Evolutionary conservation across 2,113 vertebrate species (phyloP).

Genomic region (Trichomycterus rosablanca): DNA sequence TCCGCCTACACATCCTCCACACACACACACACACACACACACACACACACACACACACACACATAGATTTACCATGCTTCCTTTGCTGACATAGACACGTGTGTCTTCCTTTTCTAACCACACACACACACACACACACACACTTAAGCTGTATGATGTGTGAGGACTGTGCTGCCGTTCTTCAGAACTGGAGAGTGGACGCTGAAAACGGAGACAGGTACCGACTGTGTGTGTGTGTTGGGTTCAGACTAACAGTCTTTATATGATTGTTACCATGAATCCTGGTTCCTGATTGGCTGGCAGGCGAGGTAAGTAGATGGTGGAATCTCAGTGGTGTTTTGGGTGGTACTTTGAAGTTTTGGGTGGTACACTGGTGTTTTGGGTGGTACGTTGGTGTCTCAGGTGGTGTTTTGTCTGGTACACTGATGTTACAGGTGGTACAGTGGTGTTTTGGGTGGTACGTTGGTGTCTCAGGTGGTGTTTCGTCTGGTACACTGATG

Average conservation of each 20-base stretch:
- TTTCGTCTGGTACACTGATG: background rate
- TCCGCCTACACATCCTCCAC: conserved; percentile 74
- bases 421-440: too few species aligned
- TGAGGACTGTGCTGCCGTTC: too few species aligned
- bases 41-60: conserved; percentile 30
- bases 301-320: too few species aligned
- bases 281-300: too few species aligned
- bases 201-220: conserved; percentile 16
- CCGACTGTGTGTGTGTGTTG: conserved; percentile 10
- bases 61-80: conserved; percentile 31
- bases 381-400: too few species aligned
- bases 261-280: too few species aligned
- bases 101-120: conserved; percentile 16
- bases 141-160: too few species aligned
- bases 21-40: conserved; percentile 31
- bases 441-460: too few species aligned
- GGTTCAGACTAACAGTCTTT: too few species aligned
- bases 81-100: conserved; percentile 11
- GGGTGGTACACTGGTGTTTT: background rate
- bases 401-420: too few species aligned
- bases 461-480: background rate
- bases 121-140: conserved; percentile 25
- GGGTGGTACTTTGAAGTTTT: background rate
- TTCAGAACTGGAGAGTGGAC: too few species aligned
- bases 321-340: background rate